Evolutionary conservation across 2,888 invertebrate genomes (phyloP).

Genomic region (Stenichneumon culpator): DNA sequence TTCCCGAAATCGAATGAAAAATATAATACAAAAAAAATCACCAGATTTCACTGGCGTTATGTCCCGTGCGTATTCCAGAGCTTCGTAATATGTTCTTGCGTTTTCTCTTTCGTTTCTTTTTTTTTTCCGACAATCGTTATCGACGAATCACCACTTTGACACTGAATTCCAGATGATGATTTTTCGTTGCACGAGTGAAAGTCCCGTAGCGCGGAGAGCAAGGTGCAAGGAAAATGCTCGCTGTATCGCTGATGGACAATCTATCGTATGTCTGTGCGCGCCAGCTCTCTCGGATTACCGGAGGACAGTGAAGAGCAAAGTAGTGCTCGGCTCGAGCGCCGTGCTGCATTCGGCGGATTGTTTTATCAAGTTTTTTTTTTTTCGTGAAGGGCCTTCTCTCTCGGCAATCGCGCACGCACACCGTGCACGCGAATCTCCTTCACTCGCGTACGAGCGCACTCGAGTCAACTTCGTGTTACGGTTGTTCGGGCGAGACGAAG

Average conservation of each 20-base stretch:
- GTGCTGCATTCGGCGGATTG: constrained; percentile 55
- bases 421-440: not conserved
- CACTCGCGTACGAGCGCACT: constrained; percentile 27
- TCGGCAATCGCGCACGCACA: not conserved
- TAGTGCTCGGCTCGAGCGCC: not conserved
- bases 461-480: constrained; percentile 1
- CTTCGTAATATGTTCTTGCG: not conserved
- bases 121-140: constrained; percentile 8
- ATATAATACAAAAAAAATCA: not conserved
- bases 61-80: not conserved
- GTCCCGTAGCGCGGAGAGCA: not conserved
- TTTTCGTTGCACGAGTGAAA: constrained; percentile 31
- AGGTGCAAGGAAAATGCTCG: constrained; percentile 23
- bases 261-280: constrained; percentile 2
- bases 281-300: constrained; percentile 44
- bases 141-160: constrained; percentile 31
- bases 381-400: not conserved
- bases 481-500: constrained; percentile 4
- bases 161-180: constrained; percentile 34
- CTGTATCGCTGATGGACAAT: not conserved
- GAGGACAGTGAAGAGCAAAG: not conserved
- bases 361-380: constrained; percentile 45
- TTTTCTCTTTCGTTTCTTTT: not conserved
- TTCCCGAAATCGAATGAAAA: not conserved
- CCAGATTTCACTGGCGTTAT: not conserved